These are phyloP conservation scores for Epizoanthus rinbou DNA, from an alignment of 92 coral and sea anemone species.

Conservation along the genomic window DNA sequence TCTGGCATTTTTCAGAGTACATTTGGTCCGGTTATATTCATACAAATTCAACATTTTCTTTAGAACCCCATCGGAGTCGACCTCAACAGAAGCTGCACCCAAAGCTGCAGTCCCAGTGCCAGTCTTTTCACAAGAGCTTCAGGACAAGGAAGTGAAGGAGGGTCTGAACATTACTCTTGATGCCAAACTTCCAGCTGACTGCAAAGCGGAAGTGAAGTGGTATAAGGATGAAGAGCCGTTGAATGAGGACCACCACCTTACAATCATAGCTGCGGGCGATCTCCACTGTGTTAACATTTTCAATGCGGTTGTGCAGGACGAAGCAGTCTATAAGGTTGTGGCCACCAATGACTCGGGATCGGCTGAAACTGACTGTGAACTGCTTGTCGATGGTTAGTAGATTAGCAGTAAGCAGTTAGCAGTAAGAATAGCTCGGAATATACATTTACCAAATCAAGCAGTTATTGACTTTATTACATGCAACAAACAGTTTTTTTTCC, in stretches of 20 bases:
- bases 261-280: slow-evolving; percentile 79
- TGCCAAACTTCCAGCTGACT: slow-evolving; percentile 75
- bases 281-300: slow-evolving; percentile 90
- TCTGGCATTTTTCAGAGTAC: neutral
- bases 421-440: no score
- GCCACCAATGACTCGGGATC: slow-evolving; percentile 87
- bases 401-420: no score
- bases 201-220: slow-evolving; percentile 87
- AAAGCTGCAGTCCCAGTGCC: slow-evolving; percentile 44
- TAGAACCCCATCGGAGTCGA: slow-evolving; percentile 19
- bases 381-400: slow-evolving; percentile 77
- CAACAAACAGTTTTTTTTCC: no score
- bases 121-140: slow-evolving; percentile 68
- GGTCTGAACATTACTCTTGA: slow-evolving; percentile 88
- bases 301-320: slow-evolving; percentile 81
- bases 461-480: no score
- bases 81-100: slow-evolving; percentile 41
- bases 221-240: slow-evolving; percentile 80
- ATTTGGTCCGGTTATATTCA: no score
- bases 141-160: slow-evolving; percentile 88
- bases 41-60: slow-evolving; percentile 1
- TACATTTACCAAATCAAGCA: no score
- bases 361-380: slow-evolving; percentile 82
- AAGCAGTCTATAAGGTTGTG: slow-evolving; percentile 84
- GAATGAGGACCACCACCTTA: slow-evolving; percentile 87